These are phyloP conservation scores for Ommatoiulus sabulosus DNA, from an alignment of 2,888 invertebrate species.

Conservation along the genomic window DNA sequence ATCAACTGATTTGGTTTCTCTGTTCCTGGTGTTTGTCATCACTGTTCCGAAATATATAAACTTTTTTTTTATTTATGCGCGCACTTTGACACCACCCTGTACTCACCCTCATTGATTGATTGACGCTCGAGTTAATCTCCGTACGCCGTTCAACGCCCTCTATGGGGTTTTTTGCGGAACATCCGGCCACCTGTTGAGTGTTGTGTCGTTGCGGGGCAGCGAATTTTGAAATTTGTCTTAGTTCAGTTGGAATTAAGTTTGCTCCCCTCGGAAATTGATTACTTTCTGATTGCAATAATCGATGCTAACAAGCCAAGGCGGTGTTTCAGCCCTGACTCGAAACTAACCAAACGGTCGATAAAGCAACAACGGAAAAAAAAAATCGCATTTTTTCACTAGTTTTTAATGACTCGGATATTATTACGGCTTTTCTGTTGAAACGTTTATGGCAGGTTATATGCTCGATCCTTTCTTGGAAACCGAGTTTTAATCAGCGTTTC, in stretches of 20 bases:
- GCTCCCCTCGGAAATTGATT: not conserved
- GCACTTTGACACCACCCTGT: not conserved
- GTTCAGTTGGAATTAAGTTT: not conserved
- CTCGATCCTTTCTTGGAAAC: too few relatives aligned
- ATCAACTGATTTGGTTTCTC: too few relatives aligned
- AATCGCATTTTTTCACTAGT: not conserved
- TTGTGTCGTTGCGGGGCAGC: constrained; percentile 20
- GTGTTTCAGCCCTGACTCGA: not conserved
- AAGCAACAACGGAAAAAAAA: not conserved
- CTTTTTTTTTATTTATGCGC: too few relatives aligned
- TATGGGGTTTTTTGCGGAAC: not conserved
- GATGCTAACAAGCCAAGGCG: not conserved
- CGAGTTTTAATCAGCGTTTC: too few relatives aligned
- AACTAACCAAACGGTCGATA: not conserved
- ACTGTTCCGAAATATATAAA: too few relatives aligned
- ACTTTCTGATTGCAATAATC: constrained; percentile 12
- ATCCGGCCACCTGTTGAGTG: constrained; percentile 31
- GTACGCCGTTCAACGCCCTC: constrained; percentile 17
- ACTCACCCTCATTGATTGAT: not conserved
- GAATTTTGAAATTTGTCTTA: not conserved
- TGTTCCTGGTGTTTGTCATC: too few relatives aligned
- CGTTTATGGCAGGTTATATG: too few relatives aligned
- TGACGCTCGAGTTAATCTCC: not conserved
- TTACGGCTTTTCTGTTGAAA: not conserved
- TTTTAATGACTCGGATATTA: too few relatives aligned